Evolutionary conservation across 2,113 vertebrate species (phyloP).

Genomic region (Cacatua alba): DNA sequence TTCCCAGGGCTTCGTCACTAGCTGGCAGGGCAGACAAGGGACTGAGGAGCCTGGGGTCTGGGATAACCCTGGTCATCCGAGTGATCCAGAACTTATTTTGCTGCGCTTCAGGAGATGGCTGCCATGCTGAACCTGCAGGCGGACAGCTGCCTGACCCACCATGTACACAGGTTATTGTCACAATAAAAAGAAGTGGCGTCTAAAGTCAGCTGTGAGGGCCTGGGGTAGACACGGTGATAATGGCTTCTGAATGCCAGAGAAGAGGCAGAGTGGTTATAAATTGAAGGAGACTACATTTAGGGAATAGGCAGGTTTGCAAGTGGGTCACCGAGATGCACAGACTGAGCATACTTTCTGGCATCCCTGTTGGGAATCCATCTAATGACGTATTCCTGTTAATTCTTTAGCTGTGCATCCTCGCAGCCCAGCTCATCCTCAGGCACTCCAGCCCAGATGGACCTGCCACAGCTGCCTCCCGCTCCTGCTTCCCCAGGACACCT

Average conservation of each 20-base stretch:
- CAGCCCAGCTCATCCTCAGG: not conserved
- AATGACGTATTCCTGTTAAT: not conserved
- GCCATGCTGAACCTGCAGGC: not conserved
- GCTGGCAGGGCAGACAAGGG: not conserved
- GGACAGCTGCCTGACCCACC: not conserved
- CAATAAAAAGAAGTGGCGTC: not conserved
- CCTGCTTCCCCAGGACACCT: not conserved
- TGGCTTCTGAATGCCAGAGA: not conserved
- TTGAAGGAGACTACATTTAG: not conserved
- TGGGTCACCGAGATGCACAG: not conserved
- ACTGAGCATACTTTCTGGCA: not conserved
- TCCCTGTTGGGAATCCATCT: not conserved
- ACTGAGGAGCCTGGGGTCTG: not conserved
- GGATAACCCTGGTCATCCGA: not conserved
- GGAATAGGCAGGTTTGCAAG: slow-evolving; percentile 11
- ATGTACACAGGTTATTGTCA: not conserved
- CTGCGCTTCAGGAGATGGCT: not conserved
- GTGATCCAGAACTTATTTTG: not conserved
- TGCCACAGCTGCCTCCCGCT: slow-evolving; percentile 14
- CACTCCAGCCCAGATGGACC: not conserved
- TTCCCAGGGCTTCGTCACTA: not conserved
- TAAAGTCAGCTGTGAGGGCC: not conserved
- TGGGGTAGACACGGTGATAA: not conserved
- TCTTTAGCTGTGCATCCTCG: not conserved
- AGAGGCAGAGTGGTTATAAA: not conserved